phyloP scores from a whole-genome alignment of 2,888 invertebrate genomes.

The Thymelicus lineola region DNA sequence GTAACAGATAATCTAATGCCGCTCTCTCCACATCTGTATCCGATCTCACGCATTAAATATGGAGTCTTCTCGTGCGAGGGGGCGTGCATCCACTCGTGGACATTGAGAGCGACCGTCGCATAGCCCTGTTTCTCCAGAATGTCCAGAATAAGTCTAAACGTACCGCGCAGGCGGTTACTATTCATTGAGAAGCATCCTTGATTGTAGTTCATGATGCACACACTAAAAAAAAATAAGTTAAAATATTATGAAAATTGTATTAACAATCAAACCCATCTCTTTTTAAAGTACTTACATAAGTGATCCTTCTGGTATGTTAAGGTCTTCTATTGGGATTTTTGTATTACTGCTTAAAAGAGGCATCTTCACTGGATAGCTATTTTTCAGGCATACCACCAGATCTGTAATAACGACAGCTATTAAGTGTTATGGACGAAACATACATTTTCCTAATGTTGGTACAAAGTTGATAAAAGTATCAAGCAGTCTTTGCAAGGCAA shows the following conservation, averaged over 20 bases:
- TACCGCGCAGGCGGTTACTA: constrained; percentile 82
- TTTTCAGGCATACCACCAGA: constrained; percentile 62
- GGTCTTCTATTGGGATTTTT: constrained; percentile 66
- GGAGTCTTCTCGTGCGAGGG: constrained; percentile 86
- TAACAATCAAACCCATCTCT: background rate
- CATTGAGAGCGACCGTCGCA: constrained; percentile 82
- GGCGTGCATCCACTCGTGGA: constrained; percentile 80
- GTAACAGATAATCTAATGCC: constrained; percentile 66
- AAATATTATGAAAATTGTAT: background rate
- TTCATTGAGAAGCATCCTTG: constrained; percentile 85
- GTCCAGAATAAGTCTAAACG: constrained; percentile 79
- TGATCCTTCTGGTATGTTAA: constrained; percentile 59
- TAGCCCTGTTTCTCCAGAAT: constrained; percentile 85
- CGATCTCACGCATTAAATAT: constrained; percentile 85
- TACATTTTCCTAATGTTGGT: no score
- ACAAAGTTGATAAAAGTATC: no score
- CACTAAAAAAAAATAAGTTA: constrained; percentile 72
- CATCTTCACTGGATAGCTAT: constrained; percentile 61
- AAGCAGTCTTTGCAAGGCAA: no score
- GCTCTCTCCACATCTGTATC: constrained; percentile 78
- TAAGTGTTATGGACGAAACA: no score
- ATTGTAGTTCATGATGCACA: constrained; percentile 83
- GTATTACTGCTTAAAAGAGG: constrained; percentile 45
- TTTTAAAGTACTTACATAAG: constrained; percentile 60
- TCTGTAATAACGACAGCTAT: constrained; percentile 54